Base-by-base conservation (phyloP, 2,888 invertebrate genomes). In the Crepidodera aurea region DNA sequence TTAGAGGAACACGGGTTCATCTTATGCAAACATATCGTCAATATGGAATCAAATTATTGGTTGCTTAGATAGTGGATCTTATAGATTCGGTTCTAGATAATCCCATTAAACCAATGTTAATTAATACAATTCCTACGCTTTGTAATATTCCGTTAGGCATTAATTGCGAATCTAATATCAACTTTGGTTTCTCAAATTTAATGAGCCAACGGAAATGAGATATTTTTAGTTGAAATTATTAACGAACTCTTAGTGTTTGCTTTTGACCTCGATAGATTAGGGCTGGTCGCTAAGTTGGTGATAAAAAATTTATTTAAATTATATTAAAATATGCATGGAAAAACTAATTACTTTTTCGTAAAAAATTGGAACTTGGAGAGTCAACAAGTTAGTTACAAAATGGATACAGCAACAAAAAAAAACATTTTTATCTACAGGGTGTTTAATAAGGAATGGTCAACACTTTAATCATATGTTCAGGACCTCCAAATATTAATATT, bases 21-120 rank as follows among this genome's bases (percentile, higher is more conserved):
- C 37, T 8, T 25, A 50, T 13, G 19, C 50, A 48, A 50, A 57
- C 57, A 57, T 48, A 50, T 48, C 57, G 15, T 22, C 32, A 40
- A 56, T 32, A 19, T 19, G 15, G 44, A 48, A 57, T 48, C 48
- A 48, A 57, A 48, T 57, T 57, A 57, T 57, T 44, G 48, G 57
- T 50, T 57, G 50, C 50, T 57, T 16, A 25, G 57, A 39, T 57
- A 50, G 12, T 16, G 22, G 50, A 57, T 50, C 15, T 16, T 22
- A 25, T 15, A 50, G 10, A 44, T 8, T 25, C 42, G 3, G 42
- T 44, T 22, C 12, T 39, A 16, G 39, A 50, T 50, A 50, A 50
- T 25, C 15, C 18, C 37, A 37, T 57, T 37, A 57, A 18, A 22
- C 37, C 25, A 4, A 4, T 27, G 34, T 8, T 46, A 56, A 56